phyloP scores from a whole-genome alignment of 2,797 vertebrate genomes.

The Dromococcyx pavoninus region DNA sequence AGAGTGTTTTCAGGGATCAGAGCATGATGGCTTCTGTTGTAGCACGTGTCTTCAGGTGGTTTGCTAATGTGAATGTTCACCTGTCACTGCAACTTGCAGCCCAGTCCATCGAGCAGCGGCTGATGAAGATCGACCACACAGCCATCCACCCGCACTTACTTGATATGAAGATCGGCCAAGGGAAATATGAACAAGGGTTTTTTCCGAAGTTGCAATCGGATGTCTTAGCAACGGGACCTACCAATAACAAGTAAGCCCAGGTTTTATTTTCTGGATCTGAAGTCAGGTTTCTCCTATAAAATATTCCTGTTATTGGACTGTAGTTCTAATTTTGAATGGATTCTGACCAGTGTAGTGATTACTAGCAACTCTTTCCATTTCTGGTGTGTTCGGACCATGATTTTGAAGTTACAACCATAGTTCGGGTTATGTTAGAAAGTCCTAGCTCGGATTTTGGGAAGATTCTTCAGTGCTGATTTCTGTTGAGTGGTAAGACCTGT shows the following conservation, averaged over 20 bases:
- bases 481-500: neutral
- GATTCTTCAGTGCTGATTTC: neutral
- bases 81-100: constrained; percentile 77
- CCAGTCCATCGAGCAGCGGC: constrained; percentile 88
- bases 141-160: constrained; percentile 97
- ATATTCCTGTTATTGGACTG: neutral
- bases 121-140: constrained; percentile 94
- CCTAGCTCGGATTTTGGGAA: neutral
- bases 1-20: neutral
- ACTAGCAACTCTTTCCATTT: neutral
- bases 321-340: neutral
- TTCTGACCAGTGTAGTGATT: neutral
- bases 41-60: neutral
- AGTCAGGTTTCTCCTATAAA: neutral
- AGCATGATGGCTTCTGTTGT: neutral
- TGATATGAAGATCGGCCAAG: constrained; percentile 98
- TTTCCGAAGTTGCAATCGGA: constrained; percentile 95
- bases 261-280: neutral
- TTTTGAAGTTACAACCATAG: neutral
- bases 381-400: neutral
- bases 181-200: constrained; percentile 93
- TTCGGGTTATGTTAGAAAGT: neutral
- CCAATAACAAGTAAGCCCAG: constrained; percentile 91
- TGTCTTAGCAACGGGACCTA: constrained; percentile 87
- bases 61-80: rapidly evolving